Evolutionary conservation across 1,140 invertebrate genomes (phyloP).

Genomic region (Daktulosphaira vitifoliae): DNA sequence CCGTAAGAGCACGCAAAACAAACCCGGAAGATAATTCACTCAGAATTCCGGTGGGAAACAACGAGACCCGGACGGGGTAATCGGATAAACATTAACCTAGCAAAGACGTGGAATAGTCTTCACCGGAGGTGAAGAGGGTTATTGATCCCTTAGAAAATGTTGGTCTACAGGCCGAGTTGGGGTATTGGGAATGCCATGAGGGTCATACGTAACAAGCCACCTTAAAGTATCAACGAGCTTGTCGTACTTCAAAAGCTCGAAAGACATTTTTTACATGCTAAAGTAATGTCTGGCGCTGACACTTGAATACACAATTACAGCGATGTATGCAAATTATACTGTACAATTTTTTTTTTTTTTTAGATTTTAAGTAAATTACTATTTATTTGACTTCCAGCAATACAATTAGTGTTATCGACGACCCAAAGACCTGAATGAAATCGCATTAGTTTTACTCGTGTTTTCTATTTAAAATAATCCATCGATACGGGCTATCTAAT

Average conservation of each 20-base stretch:
- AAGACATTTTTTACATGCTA: background rate
- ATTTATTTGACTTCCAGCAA: no score
- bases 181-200: constrained; percentile 1
- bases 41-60: constrained; percentile 31
- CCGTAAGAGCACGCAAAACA: background rate
- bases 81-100: constrained; percentile 33
- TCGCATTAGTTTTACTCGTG: no score
- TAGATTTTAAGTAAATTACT: no score
- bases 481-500: no score
- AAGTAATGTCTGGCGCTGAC: no score
- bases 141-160: constrained; percentile 26
- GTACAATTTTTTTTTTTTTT: background rate
- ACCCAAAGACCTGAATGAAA: no score
- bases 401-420: no score
- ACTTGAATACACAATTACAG: no score
- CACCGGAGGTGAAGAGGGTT: background rate
- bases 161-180: constrained; percentile 7
- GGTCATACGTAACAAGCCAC: constrained; percentile 21
- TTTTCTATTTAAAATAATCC: no score
- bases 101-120: background rate
- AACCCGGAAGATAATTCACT: constrained; percentile 32
- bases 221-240: constrained; percentile 28
- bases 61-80: constrained; percentile 29
- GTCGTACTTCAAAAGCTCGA: background rate
- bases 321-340: no score